These are phyloP conservation scores for Ptychodera flava DNA, from an alignment of 35 echinoderm and acorn worm species.

Conservation along the genomic window DNA sequence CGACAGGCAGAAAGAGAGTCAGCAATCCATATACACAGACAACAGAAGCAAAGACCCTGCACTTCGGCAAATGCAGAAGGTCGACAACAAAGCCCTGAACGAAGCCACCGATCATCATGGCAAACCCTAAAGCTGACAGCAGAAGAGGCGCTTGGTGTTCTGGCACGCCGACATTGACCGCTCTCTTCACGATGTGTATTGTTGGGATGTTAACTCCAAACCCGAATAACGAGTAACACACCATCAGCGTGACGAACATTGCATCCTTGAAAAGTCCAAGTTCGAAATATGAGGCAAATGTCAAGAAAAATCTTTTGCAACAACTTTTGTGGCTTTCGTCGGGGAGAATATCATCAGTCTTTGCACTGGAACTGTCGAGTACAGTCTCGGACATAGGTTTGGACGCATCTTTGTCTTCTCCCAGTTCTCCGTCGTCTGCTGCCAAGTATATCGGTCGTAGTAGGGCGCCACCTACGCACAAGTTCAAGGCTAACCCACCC, in stretches of 20 bases:
- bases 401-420: neutral
- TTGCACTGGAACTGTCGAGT: neutral
- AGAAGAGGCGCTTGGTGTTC: neutral
- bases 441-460: neutral
- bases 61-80: neutral
- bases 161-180: neutral
- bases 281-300: neutral
- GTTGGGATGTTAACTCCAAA: neutral
- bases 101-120: neutral
- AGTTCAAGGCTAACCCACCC: constrained; percentile 34
- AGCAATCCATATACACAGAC: neutral
- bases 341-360: no score
- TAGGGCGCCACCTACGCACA: constrained; percentile 9
- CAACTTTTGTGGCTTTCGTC: no score
- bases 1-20: neutral
- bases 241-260: neutral
- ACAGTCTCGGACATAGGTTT: neutral
- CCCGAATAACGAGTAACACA: neutral
- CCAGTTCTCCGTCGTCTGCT: neutral
- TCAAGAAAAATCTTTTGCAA: neutral
- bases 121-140: neutral
- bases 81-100: neutral
- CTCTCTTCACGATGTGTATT: neutral
- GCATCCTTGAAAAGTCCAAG: neutral
- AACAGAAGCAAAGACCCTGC: neutral